Percentiles rank a stretch among this genome's conserved stretches.
Evolutionary conservation across 37 sponge, comb jelly and placozoan species (phyloP).

Genomic region (Geodia barretti): DNA sequence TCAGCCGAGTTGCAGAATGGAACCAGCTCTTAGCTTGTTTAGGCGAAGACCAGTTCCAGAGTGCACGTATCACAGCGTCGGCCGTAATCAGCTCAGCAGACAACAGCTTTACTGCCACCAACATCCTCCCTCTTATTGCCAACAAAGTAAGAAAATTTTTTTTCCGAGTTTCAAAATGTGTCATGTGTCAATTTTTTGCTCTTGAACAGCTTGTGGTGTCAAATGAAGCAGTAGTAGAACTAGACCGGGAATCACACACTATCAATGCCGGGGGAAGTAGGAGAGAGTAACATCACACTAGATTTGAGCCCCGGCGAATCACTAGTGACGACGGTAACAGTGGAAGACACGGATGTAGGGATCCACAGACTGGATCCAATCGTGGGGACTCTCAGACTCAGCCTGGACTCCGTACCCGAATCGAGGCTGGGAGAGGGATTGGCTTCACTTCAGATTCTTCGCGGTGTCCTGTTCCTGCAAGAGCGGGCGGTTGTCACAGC

Average conservation of each 20-base stretch:
- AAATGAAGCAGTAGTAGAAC: neutral
- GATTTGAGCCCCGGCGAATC: neutral
- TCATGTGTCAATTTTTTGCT: too few relatives aligned
- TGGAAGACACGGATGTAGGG: neutral
- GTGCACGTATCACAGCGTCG: conserved; percentile 10
- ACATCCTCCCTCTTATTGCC: conserved; percentile 15
- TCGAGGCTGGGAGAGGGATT: conserved; percentile 5
- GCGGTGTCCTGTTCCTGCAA: conserved; percentile 27
- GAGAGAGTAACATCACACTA: neutral
- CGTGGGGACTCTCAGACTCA: conserved; percentile 24
- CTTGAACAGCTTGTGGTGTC: neutral
- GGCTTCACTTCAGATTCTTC: conserved; percentile 37
- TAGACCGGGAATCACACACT: neutral
- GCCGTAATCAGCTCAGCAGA: conserved; percentile 13
- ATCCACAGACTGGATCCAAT: conserved; percentile 39
- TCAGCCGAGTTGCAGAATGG: conserved; percentile 35
- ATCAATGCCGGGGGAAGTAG: neutral
- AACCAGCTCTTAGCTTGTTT: neutral
- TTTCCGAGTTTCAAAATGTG: neutral
- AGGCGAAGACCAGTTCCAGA: conserved; percentile 14
- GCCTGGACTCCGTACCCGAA: neutral
- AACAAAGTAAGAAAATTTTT: conserved; percentile 18
- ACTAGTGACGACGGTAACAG: neutral
- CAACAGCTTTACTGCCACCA: conserved; percentile 15
- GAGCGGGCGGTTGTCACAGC: conserved; percentile 49